These are phyloP conservation scores for Andrena fulva DNA, from an alignment of 2,888 invertebrate genomes.

Conservation along the genomic window DNA sequence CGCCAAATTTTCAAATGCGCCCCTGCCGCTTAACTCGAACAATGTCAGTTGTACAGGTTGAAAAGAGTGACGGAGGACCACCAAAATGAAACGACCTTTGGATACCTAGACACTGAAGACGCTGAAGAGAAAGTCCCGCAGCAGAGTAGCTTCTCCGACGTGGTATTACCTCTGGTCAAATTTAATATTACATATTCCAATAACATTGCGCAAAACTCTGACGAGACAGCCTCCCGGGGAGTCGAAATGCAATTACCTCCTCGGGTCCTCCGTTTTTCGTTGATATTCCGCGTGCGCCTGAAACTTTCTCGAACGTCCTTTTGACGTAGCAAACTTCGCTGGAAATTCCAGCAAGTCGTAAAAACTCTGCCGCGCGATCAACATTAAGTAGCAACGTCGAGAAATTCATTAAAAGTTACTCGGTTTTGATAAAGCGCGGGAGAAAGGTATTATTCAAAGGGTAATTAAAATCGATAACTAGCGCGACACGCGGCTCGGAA, in stretches of 20 bases:
- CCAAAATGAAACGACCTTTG: slow-evolving; percentile 30
- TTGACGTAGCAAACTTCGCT: not conserved
- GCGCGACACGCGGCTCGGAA: not conserved
- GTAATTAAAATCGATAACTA: not conserved
- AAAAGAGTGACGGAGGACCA: not conserved
- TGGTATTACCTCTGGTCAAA: slow-evolving; percentile 29
- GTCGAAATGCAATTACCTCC: slow-evolving; percentile 8
- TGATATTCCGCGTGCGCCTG: not conserved
- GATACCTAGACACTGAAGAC: slow-evolving; percentile 2
- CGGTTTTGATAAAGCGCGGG: not conserved
- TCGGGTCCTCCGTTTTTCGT: not conserved
- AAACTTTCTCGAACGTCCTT: not conserved
- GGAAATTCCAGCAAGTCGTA: no score
- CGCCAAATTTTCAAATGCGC: no score
- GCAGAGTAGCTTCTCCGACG: slow-evolving; percentile 13
- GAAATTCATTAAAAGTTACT: not conserved
- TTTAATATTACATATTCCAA: slow-evolving; percentile 26
- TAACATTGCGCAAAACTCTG: slow-evolving; percentile 35
- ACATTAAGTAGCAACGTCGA: not conserved
- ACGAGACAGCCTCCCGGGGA: slow-evolving; percentile 2
- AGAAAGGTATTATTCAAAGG: not conserved
- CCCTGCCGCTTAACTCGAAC: no score
- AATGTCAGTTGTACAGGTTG: not conserved
- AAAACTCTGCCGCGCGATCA: not conserved
- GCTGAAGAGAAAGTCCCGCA: slow-evolving; percentile 52